Evolutionary conservation across 2,797 vertebrate genomes (phyloP), one percentile per base, ranked within the genome.

Genomic region (Fistularia tabacaria): DNA sequence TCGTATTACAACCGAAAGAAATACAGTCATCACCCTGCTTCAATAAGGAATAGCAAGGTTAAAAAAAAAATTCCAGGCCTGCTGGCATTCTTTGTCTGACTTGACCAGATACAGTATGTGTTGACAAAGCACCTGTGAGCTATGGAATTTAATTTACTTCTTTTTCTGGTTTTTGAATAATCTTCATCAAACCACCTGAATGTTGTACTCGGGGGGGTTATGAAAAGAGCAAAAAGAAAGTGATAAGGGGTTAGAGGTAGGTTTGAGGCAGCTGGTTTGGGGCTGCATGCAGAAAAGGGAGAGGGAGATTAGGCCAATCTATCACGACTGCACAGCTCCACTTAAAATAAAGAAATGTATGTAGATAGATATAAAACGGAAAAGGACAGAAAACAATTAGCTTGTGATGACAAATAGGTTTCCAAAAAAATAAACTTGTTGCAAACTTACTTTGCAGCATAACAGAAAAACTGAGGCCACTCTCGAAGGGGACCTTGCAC

Each of bases 151-250:
- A 25, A 25, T 50, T 66, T 77, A 73, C 59, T 55, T 1, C 70
- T 79, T 71, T 52, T 71, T 72, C 78, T 72, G 64, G 66, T 77
- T 80, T 78, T 55, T 60, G 75, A 78, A 74, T 65, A 49, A 79
- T 78, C 80, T 80, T 73, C 81, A 84, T 83, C 79, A 76, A 81
- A 71, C 49, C 50, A 59, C 73, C 62, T 74, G 54, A 74, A 72
- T 69, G 55, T 82, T 74, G 67, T 59, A 64, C 64, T 38, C 6
- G 38, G 39, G 58, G 61, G 54, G 67, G 62, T 36, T 44, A 49
- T 45, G 39, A 56, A 43, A 51, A 36, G 56, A 64, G 59, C 38
- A 51, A 25, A 54, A 6, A 46, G 57, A 55, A 44, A 55, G 70
- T 54, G 57, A 80, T 64, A 59, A 66, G 55, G 67, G 54, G 72